Evolutionary conservation across 2,888 invertebrate species (phyloP).

Genomic region (Drosophila histrio): DNA sequence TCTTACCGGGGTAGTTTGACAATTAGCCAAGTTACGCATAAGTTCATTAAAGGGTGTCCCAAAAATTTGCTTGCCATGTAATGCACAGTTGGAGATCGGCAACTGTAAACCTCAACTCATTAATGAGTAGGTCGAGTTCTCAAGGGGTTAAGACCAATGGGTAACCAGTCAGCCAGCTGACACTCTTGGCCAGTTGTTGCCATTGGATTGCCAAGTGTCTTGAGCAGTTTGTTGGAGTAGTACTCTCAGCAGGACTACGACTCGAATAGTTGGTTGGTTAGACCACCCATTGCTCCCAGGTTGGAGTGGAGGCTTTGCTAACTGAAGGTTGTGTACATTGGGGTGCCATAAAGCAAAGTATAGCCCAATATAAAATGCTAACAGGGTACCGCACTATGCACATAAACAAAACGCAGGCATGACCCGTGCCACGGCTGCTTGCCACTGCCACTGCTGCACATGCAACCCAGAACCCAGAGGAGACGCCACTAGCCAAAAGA

Average conservation of each 20-base stretch:
- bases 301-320: constrained; percentile 22
- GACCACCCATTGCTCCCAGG: constrained; percentile 35
- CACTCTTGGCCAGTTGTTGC: constrained; percentile 29
- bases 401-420: constrained; percentile 69
- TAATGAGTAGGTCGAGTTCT: constrained; percentile 18
- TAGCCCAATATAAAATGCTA: constrained; percentile 77
- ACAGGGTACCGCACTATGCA: constrained; percentile 64
- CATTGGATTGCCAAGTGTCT: constrained; percentile 41
- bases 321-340: constrained; percentile 57
- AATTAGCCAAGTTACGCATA: constrained; percentile 50
- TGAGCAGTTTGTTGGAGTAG: constrained; percentile 27
- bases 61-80: constrained; percentile 28
- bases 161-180: constrained; percentile 42
- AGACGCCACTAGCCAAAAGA: constrained; percentile 20
- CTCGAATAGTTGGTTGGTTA: neutral
- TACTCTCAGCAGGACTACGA: constrained; percentile 50
- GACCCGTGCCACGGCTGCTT: constrained; percentile 37
- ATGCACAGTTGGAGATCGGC: constrained; percentile 38
- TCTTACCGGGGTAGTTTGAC: constrained; percentile 40
- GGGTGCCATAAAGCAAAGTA: constrained; percentile 79
- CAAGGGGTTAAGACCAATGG: constrained; percentile 6
- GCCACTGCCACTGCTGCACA: constrained; percentile 3
- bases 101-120: constrained; percentile 36
- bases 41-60: constrained; percentile 15
- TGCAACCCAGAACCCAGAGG: constrained; percentile 1